Base-by-base conservation (phyloP, 2,888 invertebrate species). In the Meiosimyza decipiens region DNA sequence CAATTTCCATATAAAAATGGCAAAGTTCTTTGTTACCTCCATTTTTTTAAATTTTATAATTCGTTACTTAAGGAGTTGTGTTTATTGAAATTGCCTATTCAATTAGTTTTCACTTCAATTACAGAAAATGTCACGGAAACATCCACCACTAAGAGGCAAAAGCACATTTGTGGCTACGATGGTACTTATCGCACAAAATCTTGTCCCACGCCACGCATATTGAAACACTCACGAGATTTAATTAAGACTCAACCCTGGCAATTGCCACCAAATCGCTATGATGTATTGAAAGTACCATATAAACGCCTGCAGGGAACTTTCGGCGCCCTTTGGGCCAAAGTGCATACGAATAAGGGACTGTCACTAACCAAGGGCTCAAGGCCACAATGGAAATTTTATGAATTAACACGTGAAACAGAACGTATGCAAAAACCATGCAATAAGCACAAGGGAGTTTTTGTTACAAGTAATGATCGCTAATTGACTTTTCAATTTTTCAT, bases 231-330 rank as follows among this genome's bases (percentile, higher is more conserved):
- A 15, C n/a, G 71, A 0, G 65, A 69, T 3, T 5, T 65, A 13
- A 63, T 11, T 4, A 18, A 33, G 7, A 22, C 49, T 3, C 73
- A 72, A 16, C 55, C 75, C 1, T 84, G 81, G 77, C 79, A 83
- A 2, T 74, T 81, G 49, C 78, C 85, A 0, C 85, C 85, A 0
- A 85, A 85, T 77, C 78, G 81, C 1, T 85, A 85, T 55, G 77
- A 79, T 0, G 71, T 80, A 0, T 75, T 73, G 0, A 75, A 73
- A 0, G 74, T 73, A 1, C 79, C 83, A 0, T 83, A 73, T 11
- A 65, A 55, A 9, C 71, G 63, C 0, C 75, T 68, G 0, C 73
- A 66, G 63, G 83, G 82, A 0, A 60, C 77, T 9, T 76, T 79
- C 50, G 84, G 83, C 4, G 74, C 85, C 0, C 22, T 72, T 0